Percentiles rank a stretch among this genome's conserved stretches.
phyloP scores from a whole-genome alignment of 1,140 invertebrate species.

The Propsilocerus akamusi region DNA sequence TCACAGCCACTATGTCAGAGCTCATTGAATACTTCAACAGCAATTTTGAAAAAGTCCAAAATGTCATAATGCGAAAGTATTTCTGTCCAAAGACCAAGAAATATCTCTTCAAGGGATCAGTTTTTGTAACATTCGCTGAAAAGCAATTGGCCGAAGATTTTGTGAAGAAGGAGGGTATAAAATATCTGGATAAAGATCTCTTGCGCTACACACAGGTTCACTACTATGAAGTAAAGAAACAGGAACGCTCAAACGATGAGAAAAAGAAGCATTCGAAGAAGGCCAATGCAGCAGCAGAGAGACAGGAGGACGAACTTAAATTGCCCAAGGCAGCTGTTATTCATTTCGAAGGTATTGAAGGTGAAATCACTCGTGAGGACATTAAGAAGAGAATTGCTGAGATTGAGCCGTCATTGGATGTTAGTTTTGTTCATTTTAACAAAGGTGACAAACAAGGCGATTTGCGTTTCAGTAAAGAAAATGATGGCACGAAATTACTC shows the following conservation, averaged over 20 bases:
- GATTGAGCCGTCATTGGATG: conserved; percentile 23
- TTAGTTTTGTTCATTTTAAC: conserved; percentile 57
- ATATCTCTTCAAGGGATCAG: conserved; percentile 68
- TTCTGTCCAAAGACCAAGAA: conserved; percentile 41
- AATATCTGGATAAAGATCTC: conserved; percentile 52
- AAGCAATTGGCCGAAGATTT: conserved; percentile 50
- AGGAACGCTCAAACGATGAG: conserved; percentile 38
- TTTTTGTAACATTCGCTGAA: conserved; percentile 68
- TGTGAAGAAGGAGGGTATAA: conserved; percentile 26
- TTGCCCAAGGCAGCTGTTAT: conserved; percentile 51
- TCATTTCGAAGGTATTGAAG: conserved; percentile 36
- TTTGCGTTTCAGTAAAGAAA: conserved; percentile 46
- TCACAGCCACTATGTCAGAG: conserved; percentile 45
- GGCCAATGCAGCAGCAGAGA: conserved; percentile 15
- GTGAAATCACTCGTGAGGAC: conserved; percentile 44
- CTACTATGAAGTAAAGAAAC: conserved; percentile 51
- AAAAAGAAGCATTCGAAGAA: conserved; percentile 31
- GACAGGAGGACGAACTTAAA: conserved; percentile 25
- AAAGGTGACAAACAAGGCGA: conserved; percentile 51
- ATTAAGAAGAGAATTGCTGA: conserved; percentile 46
- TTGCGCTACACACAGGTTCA: conserved; percentile 49
- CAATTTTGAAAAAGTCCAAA: conserved; percentile 49
- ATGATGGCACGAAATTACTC: conserved; percentile 40
- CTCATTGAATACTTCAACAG: conserved; percentile 52
- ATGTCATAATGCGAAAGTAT: conserved; percentile 56